Evolutionary conservation across 2,888 invertebrate species (phyloP).

Genomic region (Coleophora flavipennella): DNA sequence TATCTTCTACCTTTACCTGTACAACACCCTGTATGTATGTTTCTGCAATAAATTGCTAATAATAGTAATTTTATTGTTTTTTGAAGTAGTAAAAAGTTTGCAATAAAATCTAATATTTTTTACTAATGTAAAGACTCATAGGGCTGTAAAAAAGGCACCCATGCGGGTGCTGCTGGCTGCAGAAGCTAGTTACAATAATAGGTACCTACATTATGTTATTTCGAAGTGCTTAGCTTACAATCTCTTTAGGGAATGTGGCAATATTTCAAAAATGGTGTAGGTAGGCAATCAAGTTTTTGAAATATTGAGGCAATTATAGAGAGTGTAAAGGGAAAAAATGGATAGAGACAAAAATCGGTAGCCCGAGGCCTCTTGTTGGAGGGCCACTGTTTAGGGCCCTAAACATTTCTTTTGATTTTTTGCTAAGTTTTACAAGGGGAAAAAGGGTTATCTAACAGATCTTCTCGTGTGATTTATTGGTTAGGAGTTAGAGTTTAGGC

Average conservation of each 20-base stretch:
- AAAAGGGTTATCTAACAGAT: constrained; percentile 48
- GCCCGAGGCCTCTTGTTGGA: constrained; percentile 43
- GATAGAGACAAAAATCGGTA: constrained; percentile 47
- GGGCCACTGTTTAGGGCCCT: constrained; percentile 64
- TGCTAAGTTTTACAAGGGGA: constrained; percentile 33
- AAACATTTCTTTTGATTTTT: constrained; percentile 44
- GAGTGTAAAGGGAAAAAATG: constrained; percentile 41
- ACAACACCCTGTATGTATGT: too few species aligned
- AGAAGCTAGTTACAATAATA: too few species aligned
- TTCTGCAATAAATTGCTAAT: too few species aligned
- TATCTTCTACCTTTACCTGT: too few species aligned
- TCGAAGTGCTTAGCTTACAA: too few species aligned
- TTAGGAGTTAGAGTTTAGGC: constrained; percentile 33
- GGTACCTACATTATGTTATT: too few species aligned
- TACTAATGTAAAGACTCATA: too few species aligned
- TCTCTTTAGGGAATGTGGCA: constrained; percentile 12
- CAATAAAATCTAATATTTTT: too few species aligned
- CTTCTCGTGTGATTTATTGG: constrained; percentile 56
- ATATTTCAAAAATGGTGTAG: constrained; percentile 34
- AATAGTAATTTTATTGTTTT: too few species aligned
- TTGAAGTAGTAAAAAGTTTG: too few species aligned
- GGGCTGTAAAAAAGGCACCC: too few species aligned
- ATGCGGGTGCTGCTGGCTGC: too few species aligned
- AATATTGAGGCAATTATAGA: constrained; percentile 54
- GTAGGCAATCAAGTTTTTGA: constrained; percentile 41